Base-by-base conservation (phyloP, 2,888 invertebrate species). In the Xylocampa areola region DNA sequence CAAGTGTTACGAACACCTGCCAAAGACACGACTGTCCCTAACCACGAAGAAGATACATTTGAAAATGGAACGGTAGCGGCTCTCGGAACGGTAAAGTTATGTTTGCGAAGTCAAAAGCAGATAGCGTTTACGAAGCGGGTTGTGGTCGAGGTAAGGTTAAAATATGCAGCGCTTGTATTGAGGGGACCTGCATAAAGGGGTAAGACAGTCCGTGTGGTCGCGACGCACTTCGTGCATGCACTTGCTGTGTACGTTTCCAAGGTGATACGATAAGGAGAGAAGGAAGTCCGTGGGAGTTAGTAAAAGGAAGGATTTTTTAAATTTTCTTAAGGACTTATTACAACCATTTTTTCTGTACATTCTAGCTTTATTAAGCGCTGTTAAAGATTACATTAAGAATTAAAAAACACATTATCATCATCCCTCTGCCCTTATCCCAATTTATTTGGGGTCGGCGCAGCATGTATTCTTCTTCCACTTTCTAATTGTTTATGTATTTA, bases 141-240 rank as follows among this genome's bases (percentile, higher is more conserved):
- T 86, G 89, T 83, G 91, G 91, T 86, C 87, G 86, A 88, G 84
- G 82, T 73, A 62, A 74, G 87, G 85, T 86, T 91, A 89, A 92
- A 92, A 93, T 92, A 92, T 93, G 93, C 91, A 91, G 89, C 81
- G 88, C 86, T 80, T 87, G 90, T 91, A 91, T 91, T 88, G 91
- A 90, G 88, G 80, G 84, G 88, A 88, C 87, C 83, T 85, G 82
- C 86, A 90, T 90, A 92, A 91, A 91, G 91, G 85, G 81, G 88
- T 86, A 91, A 90, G 91, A 90, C 90, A 89, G 89, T 85, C 82
- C 83, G 82, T 87, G 85, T 87, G 89, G 86, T 77, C 82, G 73
- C 70, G 70, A 83, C 83, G 81, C 81, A 81, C 73, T 50, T 51
- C 79, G 81, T 81, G 86, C 87, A 85, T 87, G 82, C 85, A 81